Percentiles rank a stretch among this genome's conserved stretches.
phyloP scores from a whole-genome alignment of 1,140 invertebrate genomes.

The Caerostris extrusa region DNA sequence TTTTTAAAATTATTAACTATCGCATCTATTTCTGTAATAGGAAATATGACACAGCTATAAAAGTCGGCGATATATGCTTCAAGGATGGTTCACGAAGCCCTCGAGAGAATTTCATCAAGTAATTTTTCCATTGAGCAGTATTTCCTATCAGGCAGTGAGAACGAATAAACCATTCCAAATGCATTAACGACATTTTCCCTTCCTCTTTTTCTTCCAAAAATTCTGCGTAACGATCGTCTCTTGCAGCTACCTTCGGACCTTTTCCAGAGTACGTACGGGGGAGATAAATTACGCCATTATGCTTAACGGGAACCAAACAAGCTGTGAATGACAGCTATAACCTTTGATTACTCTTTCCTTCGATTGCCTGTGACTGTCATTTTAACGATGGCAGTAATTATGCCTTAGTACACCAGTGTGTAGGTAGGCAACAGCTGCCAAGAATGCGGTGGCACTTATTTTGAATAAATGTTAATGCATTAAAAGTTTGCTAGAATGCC shows the following conservation, averaged over 20 bases:
- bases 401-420: background rate
- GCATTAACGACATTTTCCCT: slow-evolving; percentile 30
- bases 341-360: slow-evolving; percentile 70
- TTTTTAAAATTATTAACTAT: too few species aligned
- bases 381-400: slow-evolving; percentile 68
- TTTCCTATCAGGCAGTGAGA: background rate
- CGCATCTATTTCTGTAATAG: too few species aligned
- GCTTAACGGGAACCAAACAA: slow-evolving; percentile 68
- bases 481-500: slow-evolving; percentile 40
- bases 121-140: slow-evolving; percentile 1
- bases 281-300: slow-evolving; percentile 74
- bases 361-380: slow-evolving; percentile 71
- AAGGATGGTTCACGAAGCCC: background rate
- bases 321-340: slow-evolving; percentile 76
- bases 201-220: slow-evolving; percentile 2
- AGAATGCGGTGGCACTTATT: slow-evolving; percentile 47
- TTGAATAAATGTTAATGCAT: slow-evolving; percentile 69
- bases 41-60: background rate
- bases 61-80: background rate
- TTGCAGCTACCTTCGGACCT: background rate
- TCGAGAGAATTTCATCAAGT: slow-evolving; percentile 23
- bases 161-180: slow-evolving; percentile 52
- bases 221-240: background rate
- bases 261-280: slow-evolving; percentile 6
- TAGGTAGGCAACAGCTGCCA: background rate